Base-by-base conservation (phyloP, 2,797 vertebrate genomes). In the Mareca strepera region DNA sequence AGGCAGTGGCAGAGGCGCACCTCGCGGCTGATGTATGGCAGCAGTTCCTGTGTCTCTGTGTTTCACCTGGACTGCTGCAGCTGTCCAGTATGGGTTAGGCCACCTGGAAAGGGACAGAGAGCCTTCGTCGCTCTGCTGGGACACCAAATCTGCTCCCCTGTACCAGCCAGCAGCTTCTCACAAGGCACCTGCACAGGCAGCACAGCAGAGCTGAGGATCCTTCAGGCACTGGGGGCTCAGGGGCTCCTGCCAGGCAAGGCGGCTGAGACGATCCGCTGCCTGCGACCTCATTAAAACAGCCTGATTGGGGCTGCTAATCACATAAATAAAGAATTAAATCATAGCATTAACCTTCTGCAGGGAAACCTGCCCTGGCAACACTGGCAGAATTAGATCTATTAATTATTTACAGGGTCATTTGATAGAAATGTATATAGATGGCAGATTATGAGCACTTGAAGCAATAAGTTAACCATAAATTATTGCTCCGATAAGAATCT, bases 401-500 rank as follows among this genome's bases (percentile, higher is more conserved):
- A 97, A 96, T 97, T 96, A 96, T 97, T 96, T 94, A 96, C 74
- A 82, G 92, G 86, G 90, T 94, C 94, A 93, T 93, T 95, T 94
- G 88, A 92, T 93, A 96, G 84, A 92, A 96, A 94, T 91, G 80
- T 96, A 88, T 94, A 93, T 82, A 90, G 92, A 92, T 88, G 82
- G 89, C 88, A 94, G 84, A 96, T 89, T 93, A 94, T 70, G 79
- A 95, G 56, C 78, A 94, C 82, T 95, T 94, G 88, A 95, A 94
- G 90, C 58, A 86, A 12, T 91, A 94, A 93, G 79, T 94, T 96
- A 96, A 83, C 62, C n/a, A 84, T 86, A 93, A 95, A 82, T 93
- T 96, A 94, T 87, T 84, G 48, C 58, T 93, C 52, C 84, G 73
- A 72, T 84, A 92, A 80, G 50, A 93, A 85, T 83, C 1, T 88